These are phyloP conservation scores for Grammomys dolichurus DNA, from an alignment of 2,113 vertebrate genomes.

Conservation along the genomic window DNA sequence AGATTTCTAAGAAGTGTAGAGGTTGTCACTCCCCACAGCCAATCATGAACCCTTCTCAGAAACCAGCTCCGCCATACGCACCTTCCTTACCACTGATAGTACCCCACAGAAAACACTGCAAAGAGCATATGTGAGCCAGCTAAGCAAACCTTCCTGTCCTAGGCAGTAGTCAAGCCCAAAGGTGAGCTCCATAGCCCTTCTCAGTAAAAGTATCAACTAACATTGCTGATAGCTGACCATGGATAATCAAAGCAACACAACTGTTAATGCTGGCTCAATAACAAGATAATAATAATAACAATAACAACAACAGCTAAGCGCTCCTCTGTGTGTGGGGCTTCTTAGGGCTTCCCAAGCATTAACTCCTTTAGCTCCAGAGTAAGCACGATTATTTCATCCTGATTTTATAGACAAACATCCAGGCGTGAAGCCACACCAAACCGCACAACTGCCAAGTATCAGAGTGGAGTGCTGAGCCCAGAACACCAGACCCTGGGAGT, in stretches of 20 bases:
- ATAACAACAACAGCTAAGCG: neutral
- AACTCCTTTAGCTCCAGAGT: neutral
- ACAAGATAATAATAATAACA: neutral
- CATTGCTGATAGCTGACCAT: neutral
- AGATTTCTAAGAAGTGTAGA: neutral
- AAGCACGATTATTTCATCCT: neutral
- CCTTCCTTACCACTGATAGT: neutral
- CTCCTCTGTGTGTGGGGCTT: neutral
- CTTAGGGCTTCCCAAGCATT: neutral
- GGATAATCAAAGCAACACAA: neutral
- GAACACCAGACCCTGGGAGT: neutral
- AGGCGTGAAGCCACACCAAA: conserved; percentile 17
- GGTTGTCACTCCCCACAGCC: neutral
- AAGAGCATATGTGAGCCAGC: neutral
- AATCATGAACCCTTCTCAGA: neutral
- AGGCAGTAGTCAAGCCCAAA: neutral
- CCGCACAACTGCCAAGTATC: neutral
- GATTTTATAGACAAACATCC: conserved; percentile 27
- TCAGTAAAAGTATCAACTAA: neutral
- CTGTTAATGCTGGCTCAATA: neutral
- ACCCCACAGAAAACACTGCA: neutral
- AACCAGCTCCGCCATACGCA: neutral
- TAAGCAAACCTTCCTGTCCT: neutral
- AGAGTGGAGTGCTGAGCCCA: neutral
- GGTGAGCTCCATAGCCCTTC: neutral